Conservation (phyloP, 2,797 vertebrate species). For the Petrocephalus sullivani region DNA sequence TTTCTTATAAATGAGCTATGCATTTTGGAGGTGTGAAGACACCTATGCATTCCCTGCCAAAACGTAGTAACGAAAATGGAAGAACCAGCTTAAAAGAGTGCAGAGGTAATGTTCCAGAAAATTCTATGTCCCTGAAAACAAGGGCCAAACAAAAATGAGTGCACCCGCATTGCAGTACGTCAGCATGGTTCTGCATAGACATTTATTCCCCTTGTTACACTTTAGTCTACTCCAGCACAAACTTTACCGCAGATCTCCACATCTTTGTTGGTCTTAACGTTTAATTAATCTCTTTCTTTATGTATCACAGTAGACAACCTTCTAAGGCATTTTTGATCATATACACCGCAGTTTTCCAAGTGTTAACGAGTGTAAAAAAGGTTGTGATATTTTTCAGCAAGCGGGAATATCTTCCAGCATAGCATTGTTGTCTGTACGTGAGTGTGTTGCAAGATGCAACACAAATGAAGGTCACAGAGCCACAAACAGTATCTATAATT, state of each 20-base stretch:
- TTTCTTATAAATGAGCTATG: background rate
- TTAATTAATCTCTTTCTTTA: background rate
- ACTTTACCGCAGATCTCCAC: background rate
- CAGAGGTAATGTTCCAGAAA: background rate
- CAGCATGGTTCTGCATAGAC: background rate
- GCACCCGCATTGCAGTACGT: background rate
- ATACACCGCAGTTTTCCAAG: background rate
- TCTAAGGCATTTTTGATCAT: background rate
- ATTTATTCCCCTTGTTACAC: background rate
- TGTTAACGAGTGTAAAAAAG: background rate
- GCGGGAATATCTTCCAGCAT: background rate
- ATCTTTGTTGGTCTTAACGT: background rate
- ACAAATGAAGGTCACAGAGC: background rate
- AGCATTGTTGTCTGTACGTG: background rate
- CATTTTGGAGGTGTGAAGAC: background rate
- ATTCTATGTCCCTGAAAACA: background rate
- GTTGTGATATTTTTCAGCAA: background rate
- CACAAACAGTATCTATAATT: background rate
- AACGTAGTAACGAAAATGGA: background rate
- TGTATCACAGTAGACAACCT: background rate
- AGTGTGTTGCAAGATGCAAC: background rate
- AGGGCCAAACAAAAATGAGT: background rate
- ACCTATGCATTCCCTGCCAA: background rate
- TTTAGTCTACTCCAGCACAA: background rate
- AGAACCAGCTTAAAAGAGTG: background rate